Evolutionary conservation across 2,797 vertebrate species (phyloP).

Genomic region (Coendou prehensilis): DNA sequence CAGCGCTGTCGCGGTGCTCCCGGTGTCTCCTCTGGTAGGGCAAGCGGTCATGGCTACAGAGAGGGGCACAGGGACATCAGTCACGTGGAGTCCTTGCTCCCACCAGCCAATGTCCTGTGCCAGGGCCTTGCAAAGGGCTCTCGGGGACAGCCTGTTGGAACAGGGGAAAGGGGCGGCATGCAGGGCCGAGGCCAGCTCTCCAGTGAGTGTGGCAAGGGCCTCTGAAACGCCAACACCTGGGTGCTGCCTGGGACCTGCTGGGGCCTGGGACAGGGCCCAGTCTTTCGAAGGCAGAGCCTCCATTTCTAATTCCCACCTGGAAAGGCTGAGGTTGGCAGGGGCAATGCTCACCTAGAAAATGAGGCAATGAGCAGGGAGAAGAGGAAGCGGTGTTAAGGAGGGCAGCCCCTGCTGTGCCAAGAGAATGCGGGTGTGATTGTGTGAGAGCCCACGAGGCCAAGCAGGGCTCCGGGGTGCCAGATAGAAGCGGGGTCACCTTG

Average conservation of each 20-base stretch:
- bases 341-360: constrained; percentile 41
- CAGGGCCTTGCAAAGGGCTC: not conserved
- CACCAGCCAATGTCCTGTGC: not conserved
- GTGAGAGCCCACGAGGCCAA: not conserved
- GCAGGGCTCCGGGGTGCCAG: not conserved
- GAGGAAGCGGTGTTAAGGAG: not conserved
- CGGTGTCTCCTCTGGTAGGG: constrained; percentile 88
- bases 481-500: not conserved
- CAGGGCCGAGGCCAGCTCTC: not conserved
- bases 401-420: not conserved
- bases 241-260: not conserved
- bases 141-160: not conserved
- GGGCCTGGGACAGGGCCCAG: not conserved
- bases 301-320: not conserved
- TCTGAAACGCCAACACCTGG: too few species aligned
- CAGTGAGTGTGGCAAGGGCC: not conserved
- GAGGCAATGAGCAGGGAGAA: not conserved
- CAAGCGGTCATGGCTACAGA: constrained; percentile 88
- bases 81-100: not conserved
- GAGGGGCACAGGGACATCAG: not conserved
- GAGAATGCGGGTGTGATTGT: not conserved
- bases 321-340: not conserved
- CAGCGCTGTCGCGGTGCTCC: constrained; percentile 85
- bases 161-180: not conserved
- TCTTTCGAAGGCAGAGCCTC: not conserved